Evolutionary conservation across 2,888 invertebrate species (phyloP), one percentile per base, ranked within the genome.

Genomic region (Nomada ferruginata): DNA sequence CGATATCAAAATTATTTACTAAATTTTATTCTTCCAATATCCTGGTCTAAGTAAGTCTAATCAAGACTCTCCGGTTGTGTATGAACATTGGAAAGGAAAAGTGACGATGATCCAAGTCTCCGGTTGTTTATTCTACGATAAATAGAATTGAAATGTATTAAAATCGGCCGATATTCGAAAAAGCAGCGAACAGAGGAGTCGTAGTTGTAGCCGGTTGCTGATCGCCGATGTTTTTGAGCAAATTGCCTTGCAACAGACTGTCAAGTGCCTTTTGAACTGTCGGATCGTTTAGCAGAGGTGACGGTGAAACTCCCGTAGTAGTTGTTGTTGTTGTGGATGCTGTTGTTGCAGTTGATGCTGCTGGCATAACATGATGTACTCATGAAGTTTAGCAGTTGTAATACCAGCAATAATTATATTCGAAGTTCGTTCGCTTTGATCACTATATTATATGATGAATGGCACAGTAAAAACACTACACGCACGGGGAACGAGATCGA

Each of bases 221-320:
- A 82, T 93, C 93, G 66, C 93, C 93, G 76, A 95, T 95, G 88
- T 91, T 94, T 92, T 95, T 95, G 85, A 95, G 94, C 92, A 95
- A 94, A 89, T 95, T 95, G 36, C 95, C 95, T 86, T 95, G 95
- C 61, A 96, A 93, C 55, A 96, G 94, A 78, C 96, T 96, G 91
- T 97, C 97, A 70, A 97, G 94, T 0, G 97, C 97, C 93, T 96
- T 97, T 93, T 97, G 96, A 15, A 97, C 96, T 1, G 96, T 96
- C 0, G 96, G 96, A 92, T 97, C 97, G 81, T 96, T 96, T 26
- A 97, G 94, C n/a, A 97, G 93, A 18, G 95, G 95, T 55, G 95
- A 93, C 86, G 95, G 93, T 79, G 94, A 92, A 76, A 95, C 92
- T 83, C 90, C 90, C 11, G 90, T 85, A 18, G 90, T 79, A 59